A percentile compares a stretch with the other conserved stretches of the same genome.
phyloP scores from a whole-genome alignment of 1,140 invertebrate species.

The Scylla paramamosain region DNA sequence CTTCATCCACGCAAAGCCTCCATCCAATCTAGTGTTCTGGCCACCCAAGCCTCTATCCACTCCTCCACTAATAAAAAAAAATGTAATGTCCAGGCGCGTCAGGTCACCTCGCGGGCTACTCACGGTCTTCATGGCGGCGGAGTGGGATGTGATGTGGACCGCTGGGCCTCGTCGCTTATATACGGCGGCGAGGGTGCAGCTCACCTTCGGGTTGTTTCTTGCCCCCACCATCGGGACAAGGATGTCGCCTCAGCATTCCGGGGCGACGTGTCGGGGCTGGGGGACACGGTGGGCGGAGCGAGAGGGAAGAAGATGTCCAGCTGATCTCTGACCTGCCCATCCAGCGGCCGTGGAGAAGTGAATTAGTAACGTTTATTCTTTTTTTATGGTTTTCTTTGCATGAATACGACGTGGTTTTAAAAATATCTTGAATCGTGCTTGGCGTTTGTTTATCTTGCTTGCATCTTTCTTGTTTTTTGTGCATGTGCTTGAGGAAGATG shows the following conservation, averaged over 20 bases:
- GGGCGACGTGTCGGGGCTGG: not conserved
- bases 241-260: not conserved
- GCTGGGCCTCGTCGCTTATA: not conserved
- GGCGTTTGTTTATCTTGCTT: not conserved
- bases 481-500: not conserved
- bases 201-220: not conserved
- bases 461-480: not conserved
- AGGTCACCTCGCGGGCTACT: not conserved
- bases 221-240: not conserved
- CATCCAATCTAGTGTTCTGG: not conserved
- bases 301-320: not conserved
- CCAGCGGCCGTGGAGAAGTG: not conserved
- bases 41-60: not conserved
- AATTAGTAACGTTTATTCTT: not conserved
- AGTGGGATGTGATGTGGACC: not conserved
- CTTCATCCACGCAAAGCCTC: not conserved
- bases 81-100: not conserved
- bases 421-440: not conserved
- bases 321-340: not conserved
- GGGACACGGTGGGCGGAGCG: not conserved
- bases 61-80: not conserved
- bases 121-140: constrained; percentile 7
- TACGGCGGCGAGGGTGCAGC: not conserved
- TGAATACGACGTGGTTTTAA: not conserved
- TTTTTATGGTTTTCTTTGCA: not conserved